Percentiles rank a stretch among this genome's conserved stretches.
Conservation (phyloP, 1,140 invertebrate species). For the Magallana angulata region DNA sequence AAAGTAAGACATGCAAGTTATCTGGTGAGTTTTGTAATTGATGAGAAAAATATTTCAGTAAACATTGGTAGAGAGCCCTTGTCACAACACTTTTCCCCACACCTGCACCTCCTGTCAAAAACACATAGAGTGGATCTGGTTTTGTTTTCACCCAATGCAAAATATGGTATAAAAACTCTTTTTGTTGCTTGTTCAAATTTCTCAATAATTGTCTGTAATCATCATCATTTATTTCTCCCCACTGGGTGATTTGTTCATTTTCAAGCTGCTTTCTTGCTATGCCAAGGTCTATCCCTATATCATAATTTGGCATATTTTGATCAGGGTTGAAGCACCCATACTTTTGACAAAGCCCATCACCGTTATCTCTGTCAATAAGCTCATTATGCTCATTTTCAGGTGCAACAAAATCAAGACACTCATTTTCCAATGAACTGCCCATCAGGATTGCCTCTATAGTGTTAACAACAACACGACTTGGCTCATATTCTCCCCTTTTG, state of each 20-base stretch:
- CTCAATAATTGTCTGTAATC: slow-evolving; percentile 31
- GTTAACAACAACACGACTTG: no score
- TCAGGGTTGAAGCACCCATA: slow-evolving; percentile 15
- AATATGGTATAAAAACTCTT: slow-evolving; percentile 52
- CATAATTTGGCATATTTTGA: slow-evolving; percentile 32
- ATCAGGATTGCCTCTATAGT: no score
- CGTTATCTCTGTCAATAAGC: not conserved
- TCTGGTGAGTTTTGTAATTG: slow-evolving; percentile 38
- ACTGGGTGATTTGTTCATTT: not conserved
- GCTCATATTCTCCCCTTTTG: no score
- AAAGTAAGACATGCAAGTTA: slow-evolving; percentile 29
- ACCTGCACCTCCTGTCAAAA: slow-evolving; percentile 61
- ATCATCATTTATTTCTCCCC: slow-evolving; percentile 42
- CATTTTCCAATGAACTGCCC: no score
- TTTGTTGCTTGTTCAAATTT: slow-evolving; percentile 41
- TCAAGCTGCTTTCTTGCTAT: slow-evolving; percentile 24
- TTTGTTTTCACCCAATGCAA: slow-evolving; percentile 45
- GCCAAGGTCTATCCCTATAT: slow-evolving; percentile 19
- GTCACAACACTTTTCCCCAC: slow-evolving; percentile 61
- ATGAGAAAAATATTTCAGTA: slow-evolving; percentile 41
- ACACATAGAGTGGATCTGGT: slow-evolving; percentile 42
- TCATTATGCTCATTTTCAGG: slow-evolving; percentile 38
- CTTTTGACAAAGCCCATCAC: not conserved
- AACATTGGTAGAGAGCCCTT: slow-evolving; percentile 51
- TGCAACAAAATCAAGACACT: not conserved